Evolutionary conservation across 2,888 invertebrate species (phyloP), one percentile per base, ranked within the genome.

Genomic region (Drosophila demipolita): DNA sequence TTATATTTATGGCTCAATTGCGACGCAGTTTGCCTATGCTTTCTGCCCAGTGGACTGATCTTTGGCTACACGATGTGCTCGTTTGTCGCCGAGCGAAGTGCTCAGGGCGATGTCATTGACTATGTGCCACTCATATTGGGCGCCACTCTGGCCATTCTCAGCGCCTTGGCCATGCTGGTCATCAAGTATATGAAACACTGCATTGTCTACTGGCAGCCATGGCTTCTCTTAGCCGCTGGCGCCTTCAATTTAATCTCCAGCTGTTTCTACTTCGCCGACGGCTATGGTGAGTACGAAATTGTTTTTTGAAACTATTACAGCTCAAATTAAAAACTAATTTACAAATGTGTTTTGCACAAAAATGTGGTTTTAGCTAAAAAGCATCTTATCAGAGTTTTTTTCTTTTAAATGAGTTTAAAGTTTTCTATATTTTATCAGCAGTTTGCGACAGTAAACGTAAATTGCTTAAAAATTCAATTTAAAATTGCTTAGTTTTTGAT

Each of bases 81-180:
- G 33, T 89, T 92, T 73, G 82, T 91, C 29, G 87, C 91, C 26
- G 86, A 91, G 38, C 80, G 90, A 0, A 86, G 86, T 57, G 36
- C 64, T 3, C 64, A 79, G 2, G 60, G 55, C 1, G 78, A 84
- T 0, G 66, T 91, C 8, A 78, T 82, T 7, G 80, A 85, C 40
- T 92, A 92, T 78, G 92, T 92, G 7, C 92, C 92, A 1, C 66
- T 92, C 59, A 91, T 92, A 57, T 60, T 92, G 65, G 92, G 91
- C 36, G 83, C 83, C 53, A 82, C 87, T 49, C 75, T 82, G 63
- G 83, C 91, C 7, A 45, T 88, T 7, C 32, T 90, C 12, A 75
- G 71, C 4, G 90, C 91, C 15, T 12, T 84, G 15, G 52, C 75
- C 48, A 83, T 91, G 76, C 80, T 89, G n/a, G 32, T 78, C n/a